These are phyloP conservation scores for Megathymus violae DNA, from an alignment of 1,140 invertebrate species.

Conservation along the genomic window DNA sequence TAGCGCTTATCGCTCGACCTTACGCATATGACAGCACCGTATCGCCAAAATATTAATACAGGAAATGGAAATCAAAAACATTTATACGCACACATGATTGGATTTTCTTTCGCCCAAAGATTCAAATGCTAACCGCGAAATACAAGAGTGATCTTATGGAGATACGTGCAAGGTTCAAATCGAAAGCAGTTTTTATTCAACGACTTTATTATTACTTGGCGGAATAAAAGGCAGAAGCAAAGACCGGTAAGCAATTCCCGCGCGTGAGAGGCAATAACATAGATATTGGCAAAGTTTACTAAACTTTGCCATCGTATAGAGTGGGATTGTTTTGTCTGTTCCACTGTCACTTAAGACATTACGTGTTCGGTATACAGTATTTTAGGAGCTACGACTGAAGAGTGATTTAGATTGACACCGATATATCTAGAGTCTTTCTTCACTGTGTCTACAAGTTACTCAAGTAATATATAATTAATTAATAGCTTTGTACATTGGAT, in stretches of 20 bases:
- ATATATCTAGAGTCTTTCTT: no score
- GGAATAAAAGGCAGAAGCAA: slow-evolving; percentile 16
- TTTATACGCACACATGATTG: slow-evolving; percentile 24
- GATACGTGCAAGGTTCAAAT: background rate
- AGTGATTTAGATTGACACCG: no score
- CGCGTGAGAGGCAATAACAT: slow-evolving; percentile 30
- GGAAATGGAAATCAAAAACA: slow-evolving; percentile 21
- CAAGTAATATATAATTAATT: no score
- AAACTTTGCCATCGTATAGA: slow-evolving; percentile 21
- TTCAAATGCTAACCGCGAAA: background rate
- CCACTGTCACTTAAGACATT: slow-evolving; percentile 28
- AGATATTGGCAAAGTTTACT: slow-evolving; percentile 29
- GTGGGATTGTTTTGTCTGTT: slow-evolving; percentile 32
- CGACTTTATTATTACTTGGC: background rate
- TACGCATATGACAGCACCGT: background rate
- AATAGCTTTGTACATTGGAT: no score
- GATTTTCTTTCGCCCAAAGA: slow-evolving; percentile 3
- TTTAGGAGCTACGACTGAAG: background rate
- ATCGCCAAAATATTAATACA: background rate
- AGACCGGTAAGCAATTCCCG: slow-evolving; percentile 30
- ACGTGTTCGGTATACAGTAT: slow-evolving; percentile 11
- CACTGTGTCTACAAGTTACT: no score
- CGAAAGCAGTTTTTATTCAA: background rate
- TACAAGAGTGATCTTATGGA: background rate
- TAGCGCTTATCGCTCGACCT: background rate